Evolutionary conservation across 2,888 invertebrate genomes (phyloP).

Genomic region (Tetrapedia diversipes): DNA sequence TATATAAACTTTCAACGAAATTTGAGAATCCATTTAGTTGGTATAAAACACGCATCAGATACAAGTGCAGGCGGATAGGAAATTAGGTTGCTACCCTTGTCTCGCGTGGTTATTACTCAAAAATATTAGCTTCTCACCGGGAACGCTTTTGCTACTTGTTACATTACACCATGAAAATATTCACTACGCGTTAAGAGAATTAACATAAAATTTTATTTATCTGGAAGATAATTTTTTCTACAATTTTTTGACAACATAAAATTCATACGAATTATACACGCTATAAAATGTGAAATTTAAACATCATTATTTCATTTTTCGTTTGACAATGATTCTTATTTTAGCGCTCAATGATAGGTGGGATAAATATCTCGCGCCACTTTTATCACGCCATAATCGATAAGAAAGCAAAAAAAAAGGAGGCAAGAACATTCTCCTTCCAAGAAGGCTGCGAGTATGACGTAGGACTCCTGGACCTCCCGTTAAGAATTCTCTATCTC

Average conservation of each 20-base stretch:
- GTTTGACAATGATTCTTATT: constrained; percentile 25
- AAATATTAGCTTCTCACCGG: constrained; percentile 35
- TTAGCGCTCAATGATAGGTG: constrained; percentile 38
- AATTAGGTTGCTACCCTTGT: constrained; percentile 64
- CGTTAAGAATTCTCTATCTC: constrained; percentile 73
- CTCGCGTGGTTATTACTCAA: constrained; percentile 54
- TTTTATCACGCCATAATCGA: constrained; percentile 64
- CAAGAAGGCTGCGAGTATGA: constrained; percentile 65
- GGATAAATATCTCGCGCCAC: constrained; percentile 49
- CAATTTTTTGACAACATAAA: neutral
- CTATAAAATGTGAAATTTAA: neutral
- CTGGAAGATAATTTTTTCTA: no score
- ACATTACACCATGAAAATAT: constrained; percentile 33
- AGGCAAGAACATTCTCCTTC: constrained; percentile 55
- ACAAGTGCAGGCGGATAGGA: constrained; percentile 52
- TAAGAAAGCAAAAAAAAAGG: constrained; percentile 59
- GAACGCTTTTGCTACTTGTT: constrained; percentile 39
- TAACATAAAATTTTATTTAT: neutral
- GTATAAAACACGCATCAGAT: constrained; percentile 52
- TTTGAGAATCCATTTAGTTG: constrained; percentile 74
- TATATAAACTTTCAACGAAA: constrained; percentile 74
- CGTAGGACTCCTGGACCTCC: constrained; percentile 69
- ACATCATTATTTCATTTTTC: constrained; percentile 7
- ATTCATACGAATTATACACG: constrained; percentile 1
- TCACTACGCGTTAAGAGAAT: constrained; percentile 4